Evolutionary conservation across 2,113 vertebrate species (phyloP), one percentile per base, ranked within the genome.

Genomic region (Micromys minutus): DNA sequence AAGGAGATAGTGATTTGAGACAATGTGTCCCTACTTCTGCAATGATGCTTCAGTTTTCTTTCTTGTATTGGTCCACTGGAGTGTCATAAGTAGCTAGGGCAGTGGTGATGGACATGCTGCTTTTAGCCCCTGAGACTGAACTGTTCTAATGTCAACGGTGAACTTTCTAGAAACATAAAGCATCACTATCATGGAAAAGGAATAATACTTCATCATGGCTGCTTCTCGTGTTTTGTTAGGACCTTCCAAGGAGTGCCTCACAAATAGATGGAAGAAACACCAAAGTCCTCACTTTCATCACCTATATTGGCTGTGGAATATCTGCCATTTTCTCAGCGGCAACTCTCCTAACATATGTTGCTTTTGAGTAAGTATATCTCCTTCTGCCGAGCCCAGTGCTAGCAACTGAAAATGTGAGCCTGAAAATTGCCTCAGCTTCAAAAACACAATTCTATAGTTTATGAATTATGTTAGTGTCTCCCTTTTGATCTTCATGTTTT

Each of bases 301-400:
- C 99, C 42, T 99, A 99, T 96, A 98, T 99, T 36, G 99, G 99
- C 86, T 99, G 99, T 96, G 99, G 99, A 26, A 94, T 99, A 96
- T 99, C 99, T 1, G 99, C 99, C 67, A 98, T 99, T 98, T 99
- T 99, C 97, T 99, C 99, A 21, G 99, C 99, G 29, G 99, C 98
- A 67, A 99, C 99, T 61, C 99, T 99, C 93, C 98, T 99, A 91
- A 99, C 99, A 31, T 99, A 99, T 81, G 98, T 99, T 91, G 99
- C 99, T 34, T 99, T 99, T 95, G 99, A 99, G 99, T 99, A 97
- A 99, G 99, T 99, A 85, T 95, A 88, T 95, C 42, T 92, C 45
- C 67, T 8, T 89, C 86, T 94, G 86, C 79, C 63, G 76, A 87
- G 50, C 31, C 22, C 19, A 29, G 36, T 76, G 45, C 39, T 67